These are phyloP conservation scores for Chaetorhynchus papuensis DNA, from an alignment of 2,113 vertebrate species.

Conservation along the genomic window DNA sequence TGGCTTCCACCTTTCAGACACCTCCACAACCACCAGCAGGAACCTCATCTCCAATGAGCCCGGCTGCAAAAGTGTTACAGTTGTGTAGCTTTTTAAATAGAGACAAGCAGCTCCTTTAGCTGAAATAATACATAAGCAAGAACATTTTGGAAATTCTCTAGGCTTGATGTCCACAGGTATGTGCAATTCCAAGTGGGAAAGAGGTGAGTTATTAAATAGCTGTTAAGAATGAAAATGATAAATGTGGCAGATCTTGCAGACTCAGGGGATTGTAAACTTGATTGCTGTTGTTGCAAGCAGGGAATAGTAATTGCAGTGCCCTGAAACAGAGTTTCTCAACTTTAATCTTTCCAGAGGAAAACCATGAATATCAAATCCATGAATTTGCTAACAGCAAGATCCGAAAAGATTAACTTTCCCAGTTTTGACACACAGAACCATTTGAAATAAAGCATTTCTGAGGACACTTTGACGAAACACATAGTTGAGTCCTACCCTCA, in stretches of 20 bases:
- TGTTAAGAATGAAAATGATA: constrained; percentile 41
- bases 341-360: constrained; percentile 36
- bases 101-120: background rate
- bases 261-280: constrained; percentile 25
- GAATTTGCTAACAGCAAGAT: constrained; percentile 47
- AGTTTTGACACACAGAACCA: background rate
- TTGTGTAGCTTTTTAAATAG: background rate
- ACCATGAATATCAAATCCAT: constrained; percentile 27
- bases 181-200: background rate
- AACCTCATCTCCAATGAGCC: background rate
- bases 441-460: constrained; percentile 22
- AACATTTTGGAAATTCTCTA: background rate
- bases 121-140: background rate
- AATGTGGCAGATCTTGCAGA: background rate
- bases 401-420: constrained; percentile 19
- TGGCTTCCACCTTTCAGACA: background rate
- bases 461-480: constrained; percentile 3
- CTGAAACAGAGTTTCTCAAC: constrained; percentile 31
- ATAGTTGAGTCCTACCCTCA: background rate
- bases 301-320: constrained; percentile 40
- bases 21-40: background rate
- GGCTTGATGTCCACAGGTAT: background rate
- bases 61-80: background rate
- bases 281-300: constrained; percentile 43
- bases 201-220: background rate